These are phyloP conservation scores for Ariolimax columbianus DNA, from an alignment of 2,888 invertebrate species.

Conservation along the genomic window DNA sequence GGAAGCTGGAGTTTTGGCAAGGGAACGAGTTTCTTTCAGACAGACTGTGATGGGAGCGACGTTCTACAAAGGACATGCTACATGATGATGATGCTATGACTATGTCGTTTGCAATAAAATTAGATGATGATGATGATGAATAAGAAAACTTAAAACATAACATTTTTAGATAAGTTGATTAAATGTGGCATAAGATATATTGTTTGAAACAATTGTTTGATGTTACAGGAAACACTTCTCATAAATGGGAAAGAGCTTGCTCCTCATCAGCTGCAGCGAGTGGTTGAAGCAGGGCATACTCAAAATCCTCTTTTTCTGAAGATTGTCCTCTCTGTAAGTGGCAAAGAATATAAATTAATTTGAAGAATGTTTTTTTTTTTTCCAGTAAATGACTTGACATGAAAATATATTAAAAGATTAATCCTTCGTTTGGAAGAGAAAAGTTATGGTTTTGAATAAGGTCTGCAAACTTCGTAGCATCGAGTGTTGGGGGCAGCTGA, in stretches of 20 bases:
- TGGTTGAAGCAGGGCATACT: constrained; percentile 64
- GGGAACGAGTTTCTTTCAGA: too few species aligned
- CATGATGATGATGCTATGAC: too few species aligned
- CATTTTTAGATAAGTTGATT: neutral
- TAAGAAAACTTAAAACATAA: neutral
- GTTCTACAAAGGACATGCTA: too few species aligned
- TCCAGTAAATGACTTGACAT: neutral
- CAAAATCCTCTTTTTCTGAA: constrained; percentile 70
- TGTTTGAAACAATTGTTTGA: constrained; percentile 1
- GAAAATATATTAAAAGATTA: neutral
- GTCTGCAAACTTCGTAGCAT: too few species aligned
- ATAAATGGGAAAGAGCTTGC: constrained; percentile 71
- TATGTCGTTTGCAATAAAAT: neutral
- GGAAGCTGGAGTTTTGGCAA: too few species aligned
- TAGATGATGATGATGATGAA: neutral
- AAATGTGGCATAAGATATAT: neutral
- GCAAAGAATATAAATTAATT: neutral
- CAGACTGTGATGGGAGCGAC: too few species aligned
- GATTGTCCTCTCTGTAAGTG: constrained; percentile 68
- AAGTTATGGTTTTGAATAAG: too few species aligned
- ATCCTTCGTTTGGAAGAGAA: too few species aligned
- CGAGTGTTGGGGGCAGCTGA: too few species aligned
- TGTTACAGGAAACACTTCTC: constrained; percentile 60
- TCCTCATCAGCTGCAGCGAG: constrained; percentile 63
- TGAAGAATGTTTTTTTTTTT: neutral